Evolutionary conservation across 2,888 invertebrate genomes (phyloP).

Genomic region (Lysandra coridon): DNA sequence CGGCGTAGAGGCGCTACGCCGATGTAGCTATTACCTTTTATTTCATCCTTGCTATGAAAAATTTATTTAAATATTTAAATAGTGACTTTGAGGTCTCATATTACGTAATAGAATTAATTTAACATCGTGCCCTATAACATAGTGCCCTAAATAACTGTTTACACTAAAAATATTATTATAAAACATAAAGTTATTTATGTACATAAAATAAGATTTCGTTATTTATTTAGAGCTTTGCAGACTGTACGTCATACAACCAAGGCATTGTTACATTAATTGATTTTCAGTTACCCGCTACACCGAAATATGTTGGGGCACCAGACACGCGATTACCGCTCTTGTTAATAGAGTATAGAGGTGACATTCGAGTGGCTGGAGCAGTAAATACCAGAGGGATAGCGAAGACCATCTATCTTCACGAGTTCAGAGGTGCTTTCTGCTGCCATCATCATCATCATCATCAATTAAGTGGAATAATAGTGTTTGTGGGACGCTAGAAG

Average conservation of each 20-base stretch:
- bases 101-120: too few species aligned
- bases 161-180: too few species aligned
- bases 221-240: background rate
- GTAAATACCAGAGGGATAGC: background rate
- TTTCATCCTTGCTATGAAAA: too few species aligned
- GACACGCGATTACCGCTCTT: background rate
- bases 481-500: background rate
- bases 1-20: background rate
- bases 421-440: slow-evolving; percentile 13
- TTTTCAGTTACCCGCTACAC: slow-evolving; percentile 33
- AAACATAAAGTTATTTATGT: background rate
- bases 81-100: too few species aligned
- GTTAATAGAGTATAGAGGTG: background rate
- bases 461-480: background rate
- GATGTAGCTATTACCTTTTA: too few species aligned
- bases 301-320: background rate
- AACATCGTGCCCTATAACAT: too few species aligned
- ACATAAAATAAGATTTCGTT: background rate
- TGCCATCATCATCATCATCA: background rate
- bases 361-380: background rate
- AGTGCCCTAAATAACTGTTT: too few species aligned
- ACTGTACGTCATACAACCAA: slow-evolving; percentile 31
- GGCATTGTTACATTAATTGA: slow-evolving; percentile 36
- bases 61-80: too few species aligned
- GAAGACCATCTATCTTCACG: slow-evolving; percentile 4